Conservation (phyloP, 2,888 invertebrate genomes). For the Metalampra italica region DNA sequence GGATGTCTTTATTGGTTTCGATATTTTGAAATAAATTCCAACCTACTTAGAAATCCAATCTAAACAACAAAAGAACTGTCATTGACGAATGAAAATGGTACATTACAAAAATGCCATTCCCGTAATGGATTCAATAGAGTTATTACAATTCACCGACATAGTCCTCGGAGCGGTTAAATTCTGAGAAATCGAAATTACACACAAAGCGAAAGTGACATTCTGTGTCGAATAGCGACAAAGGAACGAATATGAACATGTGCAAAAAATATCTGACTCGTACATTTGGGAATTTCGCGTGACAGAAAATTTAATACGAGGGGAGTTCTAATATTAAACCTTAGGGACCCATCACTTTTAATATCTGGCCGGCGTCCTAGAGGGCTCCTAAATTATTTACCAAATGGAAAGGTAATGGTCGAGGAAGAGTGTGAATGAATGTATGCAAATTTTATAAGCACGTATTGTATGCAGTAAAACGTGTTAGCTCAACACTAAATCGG, state of each 20-base stretch:
- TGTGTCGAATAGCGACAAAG: constrained; percentile 73
- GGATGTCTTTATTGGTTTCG: no score
- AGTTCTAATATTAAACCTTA: constrained; percentile 75
- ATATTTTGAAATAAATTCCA: no score
- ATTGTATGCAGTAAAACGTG: constrained; percentile 63
- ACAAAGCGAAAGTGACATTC: constrained; percentile 59
- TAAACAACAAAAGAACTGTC: background rate
- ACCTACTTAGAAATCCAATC: no score
- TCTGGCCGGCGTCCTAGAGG: constrained; percentile 74
- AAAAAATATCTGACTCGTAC: constrained; percentile 76
- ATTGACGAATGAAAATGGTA: background rate
- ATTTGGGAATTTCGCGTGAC: constrained; percentile 78
- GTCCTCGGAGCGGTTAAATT: constrained; percentile 27
- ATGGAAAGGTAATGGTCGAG: constrained; percentile 77
- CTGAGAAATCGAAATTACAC: constrained; percentile 45
- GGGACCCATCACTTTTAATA: constrained; percentile 79
- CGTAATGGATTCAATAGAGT: constrained; percentile 20
- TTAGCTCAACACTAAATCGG: constrained; percentile 43
- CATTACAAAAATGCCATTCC: constrained; percentile 14
- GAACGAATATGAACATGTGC: constrained; percentile 75
- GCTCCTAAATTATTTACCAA: constrained; percentile 77
- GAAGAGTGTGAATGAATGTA: constrained; percentile 74
- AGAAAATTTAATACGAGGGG: constrained; percentile 78
- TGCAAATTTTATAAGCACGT: constrained; percentile 74
- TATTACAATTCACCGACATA: constrained; percentile 16